Conservation (phyloP, 2,113 vertebrate species). For the Nannobrachium achirus region DNA sequence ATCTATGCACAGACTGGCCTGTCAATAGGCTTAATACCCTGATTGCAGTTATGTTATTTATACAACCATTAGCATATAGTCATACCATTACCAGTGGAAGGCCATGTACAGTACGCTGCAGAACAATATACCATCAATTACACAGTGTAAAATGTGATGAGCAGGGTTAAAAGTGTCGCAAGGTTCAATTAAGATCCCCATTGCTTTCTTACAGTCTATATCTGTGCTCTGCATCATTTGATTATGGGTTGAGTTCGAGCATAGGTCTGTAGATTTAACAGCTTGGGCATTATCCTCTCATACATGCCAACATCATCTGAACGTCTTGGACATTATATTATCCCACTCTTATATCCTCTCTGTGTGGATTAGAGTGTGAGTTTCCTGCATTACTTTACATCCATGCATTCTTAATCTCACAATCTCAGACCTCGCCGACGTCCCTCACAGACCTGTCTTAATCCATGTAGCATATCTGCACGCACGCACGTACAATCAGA, state of each 20-base stretch:
- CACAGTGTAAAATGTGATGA: slow-evolving; percentile 17
- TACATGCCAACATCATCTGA: slow-evolving; percentile 23
- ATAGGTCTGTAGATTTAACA: slow-evolving; percentile 48
- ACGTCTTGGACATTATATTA: slow-evolving; percentile 38
- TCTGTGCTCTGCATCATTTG: slow-evolving; percentile 15
- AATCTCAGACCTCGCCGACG: slow-evolving; percentile 51
- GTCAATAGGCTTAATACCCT: slow-evolving; percentile 56
- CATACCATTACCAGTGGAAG: slow-evolving; percentile 41
- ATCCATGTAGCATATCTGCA: slow-evolving; percentile 52
- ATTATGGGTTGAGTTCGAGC: slow-evolving; percentile 36
- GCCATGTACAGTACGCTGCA: slow-evolving; percentile 19
- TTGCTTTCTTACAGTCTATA: background rate
- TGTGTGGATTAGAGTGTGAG: slow-evolving; percentile 66
- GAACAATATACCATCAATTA: slow-evolving; percentile 10
- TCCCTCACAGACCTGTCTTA: slow-evolving; percentile 61
- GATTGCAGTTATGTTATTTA: slow-evolving; percentile 43
- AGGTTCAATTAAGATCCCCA: slow-evolving; percentile 2
- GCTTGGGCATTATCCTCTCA: slow-evolving; percentile 50
- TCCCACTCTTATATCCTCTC: slow-evolving; percentile 41
- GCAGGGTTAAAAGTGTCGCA: slow-evolving; percentile 23
- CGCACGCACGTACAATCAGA: too few relatives aligned
- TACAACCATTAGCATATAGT: slow-evolving; percentile 35
- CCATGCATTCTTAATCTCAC: slow-evolving; percentile 65
- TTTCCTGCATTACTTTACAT: slow-evolving; percentile 54
- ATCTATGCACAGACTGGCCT: slow-evolving; percentile 45